Base-by-base conservation (phyloP, 1,140 invertebrate genomes). In the Leptestheria dahalacensis region DNA sequence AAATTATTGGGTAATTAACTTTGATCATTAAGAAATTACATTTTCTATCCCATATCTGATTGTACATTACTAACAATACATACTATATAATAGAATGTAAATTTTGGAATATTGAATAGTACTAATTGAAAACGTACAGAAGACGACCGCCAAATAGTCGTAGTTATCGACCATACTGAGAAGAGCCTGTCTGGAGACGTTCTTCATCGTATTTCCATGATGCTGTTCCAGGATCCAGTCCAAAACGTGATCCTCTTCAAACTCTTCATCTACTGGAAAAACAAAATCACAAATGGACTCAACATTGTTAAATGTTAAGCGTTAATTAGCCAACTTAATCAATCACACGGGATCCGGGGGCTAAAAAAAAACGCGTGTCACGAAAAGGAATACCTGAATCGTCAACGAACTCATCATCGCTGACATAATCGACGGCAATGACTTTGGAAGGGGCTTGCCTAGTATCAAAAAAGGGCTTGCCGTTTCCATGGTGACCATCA, bases 141-240 rank as follows among this genome's bases (percentile, higher is more conserved):
- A 95, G 59, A 92, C 75, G 51, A 94, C 90, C 59, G 88, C 90
- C 63, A 94, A 76, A 76, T 93, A 94, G 73, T 94, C 90, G 71
- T 89, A 87, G 48, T 85, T 87, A 68, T 87, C 85, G 66, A 94
- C 91, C 70, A 90, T 86, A 67, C 88, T 85, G 67, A 82, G 82
- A 6, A 95, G 74, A 67, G 81, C 81, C 54, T 91, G 85, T 65
- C 91, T 78, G 67, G 90, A 82, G 58, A 95, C 88, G 67, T 91
- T 86, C 73, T 91, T 88, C 63, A 95, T 91, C 69, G 88, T 93
- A 68, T 89, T 85, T 70, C 94, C 91, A 71, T 87, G 88, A 70
- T 92, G 91, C 71, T 94, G 88, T 68, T 85, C 83, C 51, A 88
- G 78, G 78, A 94, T 88, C 90, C 90, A 95, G 59, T 88, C 82